phyloP scores from a whole-genome alignment of 2,888 invertebrate species.

The Drosophila leonis region DNA sequence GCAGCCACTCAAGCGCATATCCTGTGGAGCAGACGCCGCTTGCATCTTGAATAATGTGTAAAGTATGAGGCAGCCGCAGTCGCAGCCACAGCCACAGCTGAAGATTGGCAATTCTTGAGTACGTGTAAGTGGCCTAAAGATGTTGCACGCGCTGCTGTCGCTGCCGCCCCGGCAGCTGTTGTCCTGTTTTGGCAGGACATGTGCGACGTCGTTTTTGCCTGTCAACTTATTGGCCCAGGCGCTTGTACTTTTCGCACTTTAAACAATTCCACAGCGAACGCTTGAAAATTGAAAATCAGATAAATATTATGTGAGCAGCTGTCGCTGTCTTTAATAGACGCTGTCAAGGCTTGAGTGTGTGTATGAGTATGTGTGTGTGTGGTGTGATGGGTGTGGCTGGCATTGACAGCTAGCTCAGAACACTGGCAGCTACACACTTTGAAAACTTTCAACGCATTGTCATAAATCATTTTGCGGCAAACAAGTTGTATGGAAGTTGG shows the following conservation, averaged over 20 bases:
- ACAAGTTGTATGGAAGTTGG: conserved; percentile 54
- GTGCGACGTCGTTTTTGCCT: conserved; percentile 41
- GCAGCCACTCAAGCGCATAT: conserved; percentile 22
- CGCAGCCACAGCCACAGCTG: conserved; percentile 21
- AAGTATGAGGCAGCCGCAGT: conserved; percentile 20
- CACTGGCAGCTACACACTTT: conserved; percentile 23
- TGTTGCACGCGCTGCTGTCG: conserved; percentile 24
- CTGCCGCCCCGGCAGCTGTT: conserved; percentile 34
- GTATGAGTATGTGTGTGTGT: conserved; percentile 5
- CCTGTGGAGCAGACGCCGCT: conserved; percentile 31
- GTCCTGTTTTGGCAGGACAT: conserved; percentile 42
- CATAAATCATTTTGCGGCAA: conserved; percentile 78
- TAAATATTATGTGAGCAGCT: conserved; percentile 23
- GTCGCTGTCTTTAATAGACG: conserved; percentile 46
- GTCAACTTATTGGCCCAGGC: conserved; percentile 62
- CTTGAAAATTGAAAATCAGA: conserved; percentile 39
- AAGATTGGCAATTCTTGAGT: conserved; percentile 54
- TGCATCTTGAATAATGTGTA: conserved; percentile 57
- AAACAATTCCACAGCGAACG: conserved; percentile 27
- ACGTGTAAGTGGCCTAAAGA: conserved; percentile 61
- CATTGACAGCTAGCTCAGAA: conserved; percentile 51
- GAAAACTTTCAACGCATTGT: conserved; percentile 69
- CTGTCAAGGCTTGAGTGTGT: conserved; percentile 44
- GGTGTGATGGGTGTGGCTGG: conserved; percentile 28
- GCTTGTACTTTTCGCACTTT: conserved; percentile 24